Base-by-base conservation (phyloP, 2,888 invertebrate genomes). In the Drosophila buzzatii region DNA sequence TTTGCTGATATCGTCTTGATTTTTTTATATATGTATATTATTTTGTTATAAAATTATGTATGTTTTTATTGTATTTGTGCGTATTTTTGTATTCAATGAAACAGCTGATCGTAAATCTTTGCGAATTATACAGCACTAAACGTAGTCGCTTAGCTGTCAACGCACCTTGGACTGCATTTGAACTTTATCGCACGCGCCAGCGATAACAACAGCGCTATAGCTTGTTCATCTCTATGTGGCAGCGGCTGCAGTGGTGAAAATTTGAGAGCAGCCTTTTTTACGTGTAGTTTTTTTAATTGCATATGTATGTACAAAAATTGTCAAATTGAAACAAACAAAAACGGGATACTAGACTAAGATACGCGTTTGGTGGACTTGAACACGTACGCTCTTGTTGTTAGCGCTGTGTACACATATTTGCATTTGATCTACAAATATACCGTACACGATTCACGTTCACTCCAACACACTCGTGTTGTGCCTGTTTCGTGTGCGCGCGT, bases 211-310 rank as follows among this genome's bases (percentile, higher is more conserved):
- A 60, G 52, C 63, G 59, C 57, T 23, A 12, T 58, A 70, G 76
- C 49, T 79, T 75, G 65, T 52, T 20, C 79, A 75, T 70, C 73
- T 65, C 79, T 81, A 75, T 65, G 51, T 42, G 73, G 56, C 77
- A 81, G 79, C 81, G 79, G 81, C 65, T 58, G 80, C 61, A 80
- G 78, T 79, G 80, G 78, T 79, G 81, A 78, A 78, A 78, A 78
- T 78, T 80, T 57, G 68, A 69, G 64, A 65, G 61, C 57, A 67
- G 65, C 67, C 62, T 65, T 65, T 69, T 83, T 78, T 82, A 68
- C 81, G 83, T 73, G 73, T 75, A 67, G 42, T 80, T 68, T 68
- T 39, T 72, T 65, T 64, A 70, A 31, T 60, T 68, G 56, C 52
- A 59, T 53, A 57, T 57, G 57, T 44, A 57, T 57, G 57, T 57